Base-by-base conservation (phyloP, 2,888 invertebrate genomes). In the Uropetala carovei region DNA sequence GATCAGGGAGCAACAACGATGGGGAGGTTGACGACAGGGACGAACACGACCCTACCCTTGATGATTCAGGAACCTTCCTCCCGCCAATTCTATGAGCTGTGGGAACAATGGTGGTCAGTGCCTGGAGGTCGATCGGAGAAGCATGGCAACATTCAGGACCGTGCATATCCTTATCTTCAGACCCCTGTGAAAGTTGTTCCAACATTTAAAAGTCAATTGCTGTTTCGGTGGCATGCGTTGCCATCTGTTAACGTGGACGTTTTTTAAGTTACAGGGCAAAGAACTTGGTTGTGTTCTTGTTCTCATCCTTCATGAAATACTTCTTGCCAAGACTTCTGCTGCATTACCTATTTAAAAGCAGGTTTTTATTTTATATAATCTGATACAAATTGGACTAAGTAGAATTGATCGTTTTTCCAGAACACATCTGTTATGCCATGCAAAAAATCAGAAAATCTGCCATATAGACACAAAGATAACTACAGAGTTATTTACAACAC, bases 41-140 rank as follows among this genome's bases (percentile, higher is more conserved):
- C 93, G 95, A 95, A 93, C 94, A 95, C 93, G 95, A 95, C 93
- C 95, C 95, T 93, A 96, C 96, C 94, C 95, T 96, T 93, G 96
- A 96, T 94, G 96, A 96, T 94, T 96, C 96, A 86, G 96, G 96
- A 93, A 96, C 96, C 86, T 96, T 96, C 94, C 95, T 97, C 94
- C 96, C 96, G 85, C 96, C 96, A 93, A 96, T 96, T 94, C 96
- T 96, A 94, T 96, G 95, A 96, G 91, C 92, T 30, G 64, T 89
- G 89, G 89, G 89, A 64, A 64, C 60, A 89, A 89, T 89, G 89
- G 89, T 89, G 89, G 89, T 64, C 89, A 64, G 89, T 43, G 89
- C 89, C 89, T 89, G 89, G 89, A 89, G 89, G 16, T 64, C 89
- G 13, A 89, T 89, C 8, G 89, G 64, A 89, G 89, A 89, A 64